phyloP scores from a whole-genome alignment of 2,113 vertebrate genomes.

The Nothocercus julius region DNA sequence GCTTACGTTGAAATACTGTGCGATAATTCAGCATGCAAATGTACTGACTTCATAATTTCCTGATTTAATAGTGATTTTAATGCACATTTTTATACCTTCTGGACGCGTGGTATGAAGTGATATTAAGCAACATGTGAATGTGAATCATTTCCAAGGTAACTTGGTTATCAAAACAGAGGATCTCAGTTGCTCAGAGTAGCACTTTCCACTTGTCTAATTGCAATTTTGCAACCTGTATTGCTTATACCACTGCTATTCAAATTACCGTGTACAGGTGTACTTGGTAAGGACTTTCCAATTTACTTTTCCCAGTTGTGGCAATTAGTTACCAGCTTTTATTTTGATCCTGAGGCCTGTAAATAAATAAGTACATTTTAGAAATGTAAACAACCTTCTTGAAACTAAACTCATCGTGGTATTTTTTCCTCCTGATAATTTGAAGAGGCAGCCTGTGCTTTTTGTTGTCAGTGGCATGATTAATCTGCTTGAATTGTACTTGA shows the following conservation, averaged over 20 bases:
- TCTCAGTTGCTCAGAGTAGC: conserved; percentile 56
- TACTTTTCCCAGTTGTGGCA: conserved; percentile 60
- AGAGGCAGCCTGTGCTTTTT: conserved; percentile 23
- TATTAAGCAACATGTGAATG: background rate
- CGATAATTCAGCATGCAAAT: background rate
- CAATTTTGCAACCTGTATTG: conserved; percentile 40
- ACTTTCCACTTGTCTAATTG: conserved; percentile 44
- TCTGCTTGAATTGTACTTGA: conserved; percentile 36
- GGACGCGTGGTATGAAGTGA: background rate
- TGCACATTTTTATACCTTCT: background rate
- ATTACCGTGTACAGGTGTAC: conserved; percentile 46
- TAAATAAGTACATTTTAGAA: conserved; percentile 11
- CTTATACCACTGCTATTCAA: background rate
- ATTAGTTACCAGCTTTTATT: conserved; percentile 60
- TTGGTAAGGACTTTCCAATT: conserved; percentile 14
- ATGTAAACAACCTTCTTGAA: conserved; percentile 53
- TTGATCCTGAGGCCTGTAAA: background rate
- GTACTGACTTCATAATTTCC: background rate
- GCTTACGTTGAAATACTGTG: background rate
- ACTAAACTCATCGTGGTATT: conserved; percentile 19
- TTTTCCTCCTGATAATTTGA: conserved; percentile 36
- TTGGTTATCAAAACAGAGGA: conserved; percentile 56
- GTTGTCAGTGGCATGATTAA: conserved; percentile 49
- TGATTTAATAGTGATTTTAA: conserved; percentile 15
- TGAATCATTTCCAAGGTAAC: conserved; percentile 22